Base-by-base conservation (phyloP, 2,888 invertebrate genomes). In the Aethes cnicana region DNA sequence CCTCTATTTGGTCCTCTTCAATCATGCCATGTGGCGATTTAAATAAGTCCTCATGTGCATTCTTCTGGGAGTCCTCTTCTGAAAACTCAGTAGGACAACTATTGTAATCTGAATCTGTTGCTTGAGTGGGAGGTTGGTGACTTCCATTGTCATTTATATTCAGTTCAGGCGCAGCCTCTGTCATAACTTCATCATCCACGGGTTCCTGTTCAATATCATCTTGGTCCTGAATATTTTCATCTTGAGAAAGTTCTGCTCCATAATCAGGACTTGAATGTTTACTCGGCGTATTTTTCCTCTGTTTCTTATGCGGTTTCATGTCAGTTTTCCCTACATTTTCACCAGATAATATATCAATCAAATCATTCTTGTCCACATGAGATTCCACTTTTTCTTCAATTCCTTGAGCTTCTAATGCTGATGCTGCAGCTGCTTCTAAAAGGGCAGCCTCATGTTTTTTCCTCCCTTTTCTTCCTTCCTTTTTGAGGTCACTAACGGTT, bases 71-170 rank as follows among this genome's bases (percentile, higher is more conserved):
- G 47, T 88, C 88, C 55, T 88, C 87, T 54, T 87, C 87, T 54
- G 72, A 80, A 54, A 81, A 76, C 55, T 90, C 90, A 72, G 84
- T 84, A 1, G 84, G 86, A 64, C 90, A 86, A 59, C 84, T 86
- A 56, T 85, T 85, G 54, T 87, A 86, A 23, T 84, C 86, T 14
- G 86, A 85, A 65, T 87, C 87, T 47, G 81, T 81, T 46, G 84
- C 84, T 41, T 83, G 85, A 53, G 76, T 75, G 28, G 32, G n/a
- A 23, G 73, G 70, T 32, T 79, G 80, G 57, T 78, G 74, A 26
- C 66, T 71, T 49, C 76, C 80, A 56, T 72, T 70, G 55, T 81
- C 80, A 70, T 71, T 78, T 47, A 65, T 54, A 56, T 74, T 69
- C 43, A 64, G 56, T 46, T 65, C 65, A 63, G 71, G 74, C 35